Evolutionary conservation across 2,113 vertebrate genomes (phyloP), one percentile per base, ranked within the genome.

Genomic region (Tylochromis polylepis): DNA sequence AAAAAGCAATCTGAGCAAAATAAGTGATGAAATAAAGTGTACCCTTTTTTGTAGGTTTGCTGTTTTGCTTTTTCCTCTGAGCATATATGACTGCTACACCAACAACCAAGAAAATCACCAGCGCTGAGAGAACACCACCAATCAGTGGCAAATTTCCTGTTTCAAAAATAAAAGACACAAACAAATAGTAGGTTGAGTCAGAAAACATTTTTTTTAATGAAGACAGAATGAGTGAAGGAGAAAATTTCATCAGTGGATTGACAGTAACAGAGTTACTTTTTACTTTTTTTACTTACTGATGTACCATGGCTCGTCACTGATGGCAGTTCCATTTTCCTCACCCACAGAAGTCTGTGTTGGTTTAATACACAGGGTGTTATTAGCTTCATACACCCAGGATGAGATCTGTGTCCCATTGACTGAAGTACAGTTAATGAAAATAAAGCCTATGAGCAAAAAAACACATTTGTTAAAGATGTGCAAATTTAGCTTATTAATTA

Each of bases 251-350:
- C 0, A n/a, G 1, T 70, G 7, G 43, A 31, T 31, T 5, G 3
- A n/a, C 1, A 60, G 34, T 36, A 36, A 36, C 8, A 36, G 34
- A 62, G 38, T 65, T 60, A 22, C 15, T 58, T 83, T 41, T 81
- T 53, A 93, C 89, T 93, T 93, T 58, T 83, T 41, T 81, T 53
- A 93, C 89, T 93, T 93, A 92, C 92, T 24, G 75, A 88, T 12
- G 53, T 59, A 89, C 85, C 85, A 90, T 20, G 10, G 36, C 1
- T 4, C 24, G 7, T 58, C 41, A 15, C 1, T 55, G 53, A 0
- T 3, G 0, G 0, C 9, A 59, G 62, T 87, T 70, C 57, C 38
- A 60, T 59, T 81, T 5, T 38, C 20, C 34, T 22, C 14, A 38
- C 34, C 20, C 20, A 38, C 4, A 8, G 20, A 14, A 14, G 20